Evolutionary conservation across 2,888 invertebrate species (phyloP).

Genomic region (Amiota communis): DNA sequence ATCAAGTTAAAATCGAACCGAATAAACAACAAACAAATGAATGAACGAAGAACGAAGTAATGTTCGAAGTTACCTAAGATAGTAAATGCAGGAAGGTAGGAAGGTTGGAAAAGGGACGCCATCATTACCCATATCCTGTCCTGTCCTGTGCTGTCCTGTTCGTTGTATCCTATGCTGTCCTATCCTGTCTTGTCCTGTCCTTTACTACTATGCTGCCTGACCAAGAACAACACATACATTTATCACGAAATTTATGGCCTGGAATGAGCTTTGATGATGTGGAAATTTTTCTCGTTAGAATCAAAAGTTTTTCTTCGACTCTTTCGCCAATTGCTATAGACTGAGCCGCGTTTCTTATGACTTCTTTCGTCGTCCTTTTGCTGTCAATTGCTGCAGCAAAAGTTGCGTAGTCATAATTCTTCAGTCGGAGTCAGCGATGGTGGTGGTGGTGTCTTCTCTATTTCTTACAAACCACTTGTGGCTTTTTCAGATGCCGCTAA

Average conservation of each 20-base stretch:
- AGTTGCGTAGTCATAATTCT: slow-evolving; percentile 36
- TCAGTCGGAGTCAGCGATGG: slow-evolving; percentile 17
- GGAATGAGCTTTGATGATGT: slow-evolving; percentile 73
- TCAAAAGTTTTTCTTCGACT: slow-evolving; percentile 56
- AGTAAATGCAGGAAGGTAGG: background rate
- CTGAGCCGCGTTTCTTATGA: slow-evolving; percentile 1
- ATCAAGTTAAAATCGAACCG: slow-evolving; percentile 50
- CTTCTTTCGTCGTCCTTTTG: background rate
- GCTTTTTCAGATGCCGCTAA: slow-evolving; percentile 51
- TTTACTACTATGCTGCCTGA: too few relatives aligned
- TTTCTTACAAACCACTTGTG: slow-evolving; percentile 61
- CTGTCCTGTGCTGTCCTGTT: too few relatives aligned
- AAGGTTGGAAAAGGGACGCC: slow-evolving; percentile 30
- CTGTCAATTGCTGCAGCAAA: background rate
- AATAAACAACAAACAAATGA: slow-evolving; percentile 50
- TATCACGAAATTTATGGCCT: slow-evolving; percentile 73
- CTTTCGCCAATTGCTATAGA: background rate
- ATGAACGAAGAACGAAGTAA: background rate
- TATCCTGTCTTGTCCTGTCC: too few relatives aligned
- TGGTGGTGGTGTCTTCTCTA: slow-evolving; percentile 5
- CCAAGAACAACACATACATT: slow-evolving; percentile 57
- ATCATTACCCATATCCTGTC: slow-evolving; percentile 25
- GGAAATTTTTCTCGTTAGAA: slow-evolving; percentile 72
- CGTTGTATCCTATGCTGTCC: too few relatives aligned
- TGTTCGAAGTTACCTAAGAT: background rate